Evolutionary conservation across 2,113 vertebrate genomes (phyloP), one percentile per base, ranked within the genome.

Genomic region (Lampris megalopsis): DNA sequence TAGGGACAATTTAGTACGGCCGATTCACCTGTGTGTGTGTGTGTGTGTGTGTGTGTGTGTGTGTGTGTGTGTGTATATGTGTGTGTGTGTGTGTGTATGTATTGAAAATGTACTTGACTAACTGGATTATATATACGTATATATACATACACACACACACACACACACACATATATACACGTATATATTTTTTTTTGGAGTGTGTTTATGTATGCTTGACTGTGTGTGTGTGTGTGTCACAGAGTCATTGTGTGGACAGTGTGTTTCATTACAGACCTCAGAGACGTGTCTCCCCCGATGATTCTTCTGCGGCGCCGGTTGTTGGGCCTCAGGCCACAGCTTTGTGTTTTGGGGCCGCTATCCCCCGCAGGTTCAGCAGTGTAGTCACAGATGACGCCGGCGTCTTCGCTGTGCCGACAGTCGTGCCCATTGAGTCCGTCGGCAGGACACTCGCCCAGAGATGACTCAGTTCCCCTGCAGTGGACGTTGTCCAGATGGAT

Each of bases 371-470:
- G 90, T 61, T 95, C 93, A 38, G 95, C 91, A 5, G 81, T 79
- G 49, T 96, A 96, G 86, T 96, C 94, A 68, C 96, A 97, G 75
- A 96, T 96, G 52, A 97, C 95, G 1, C 96, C 95, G 3, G 94
- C 95, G 41, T 96, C 95, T 77, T 96, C 95, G 11, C 91, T 95
- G 89, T 95, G 96, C 82, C 92, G 92, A 77, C 96, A 97, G 87
- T 94, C 94, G 68, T 92, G 94, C 68, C 77, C 79, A 0, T 85
- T 89, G 5, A 72, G 77, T 3, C 86, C 86, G 0, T 87, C 87
- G 38, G 92, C 86, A 1, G 86, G 77, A 56, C 83, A 94, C 75
- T 84, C 85, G 8, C 95, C 96, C 1, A 96, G 81, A 1, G 89
- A 92, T 48, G 83, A 61, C 85, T 97, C 96, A 0, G 63, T 82